Evolutionary conservation across 1,140 invertebrate species (phyloP).

Genomic region (Solenopsis invicta): DNA sequence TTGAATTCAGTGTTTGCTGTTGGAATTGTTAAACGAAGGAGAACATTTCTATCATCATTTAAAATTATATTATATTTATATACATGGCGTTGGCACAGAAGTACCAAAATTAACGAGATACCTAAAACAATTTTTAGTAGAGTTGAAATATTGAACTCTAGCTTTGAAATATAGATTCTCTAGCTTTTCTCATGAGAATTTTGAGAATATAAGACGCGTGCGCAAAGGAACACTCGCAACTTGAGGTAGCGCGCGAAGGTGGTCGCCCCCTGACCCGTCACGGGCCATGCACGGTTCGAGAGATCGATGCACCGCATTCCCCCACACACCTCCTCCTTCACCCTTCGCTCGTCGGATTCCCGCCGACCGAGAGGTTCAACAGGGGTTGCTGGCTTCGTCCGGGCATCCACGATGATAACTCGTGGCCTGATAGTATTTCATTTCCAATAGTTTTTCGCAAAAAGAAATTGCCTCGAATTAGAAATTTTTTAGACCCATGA

Average conservation of each 20-base stretch:
- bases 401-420: slow-evolving; percentile 73
- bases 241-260: slow-evolving; percentile 79
- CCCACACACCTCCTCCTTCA: slow-evolving; percentile 67
- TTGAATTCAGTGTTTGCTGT: slow-evolving; percentile 4
- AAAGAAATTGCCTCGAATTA: neutral
- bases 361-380: slow-evolving; percentile 81
- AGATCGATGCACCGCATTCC: slow-evolving; percentile 84
- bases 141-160: neutral
- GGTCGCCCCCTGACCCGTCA: slow-evolving; percentile 83
- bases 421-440: slow-evolving; percentile 61
- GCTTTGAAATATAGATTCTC: too few relatives aligned
- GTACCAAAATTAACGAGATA: neutral
- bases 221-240: slow-evolving; percentile 72
- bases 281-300: slow-evolving; percentile 82
- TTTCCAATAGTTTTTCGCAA: neutral
- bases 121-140: neutral
- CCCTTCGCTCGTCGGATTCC: slow-evolving; percentile 69
- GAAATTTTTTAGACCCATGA: neutral
- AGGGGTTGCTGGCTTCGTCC: slow-evolving; percentile 86
- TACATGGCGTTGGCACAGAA: neutral
- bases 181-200: neutral
- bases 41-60: neutral
- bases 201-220: slow-evolving; percentile 70
- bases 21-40: neutral
- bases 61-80: neutral